These are phyloP conservation scores for Drosophila kambysellisi DNA, from an alignment of 2,888 invertebrate species.

Conservation along the genomic window DNA sequence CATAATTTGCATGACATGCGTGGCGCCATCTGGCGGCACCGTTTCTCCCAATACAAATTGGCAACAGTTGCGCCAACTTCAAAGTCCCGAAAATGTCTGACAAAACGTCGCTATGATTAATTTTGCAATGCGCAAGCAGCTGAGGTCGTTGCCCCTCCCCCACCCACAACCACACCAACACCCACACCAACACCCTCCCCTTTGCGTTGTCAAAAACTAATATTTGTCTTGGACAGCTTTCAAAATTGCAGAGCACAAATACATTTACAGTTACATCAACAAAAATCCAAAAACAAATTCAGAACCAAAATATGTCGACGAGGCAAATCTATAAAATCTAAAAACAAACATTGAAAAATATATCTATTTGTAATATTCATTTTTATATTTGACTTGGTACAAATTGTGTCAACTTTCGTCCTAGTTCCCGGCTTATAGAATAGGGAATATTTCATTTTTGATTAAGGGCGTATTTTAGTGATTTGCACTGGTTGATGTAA, in stretches of 20 bases:
- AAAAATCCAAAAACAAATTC: slow-evolving; percentile 1
- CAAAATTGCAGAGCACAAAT: slow-evolving; percentile 21
- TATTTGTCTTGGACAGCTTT: slow-evolving; percentile 47
- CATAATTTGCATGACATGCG: slow-evolving; percentile 78
- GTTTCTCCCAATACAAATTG: slow-evolving; percentile 74
- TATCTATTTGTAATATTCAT: slow-evolving; percentile 3
- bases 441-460: neutral
- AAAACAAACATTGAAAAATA: neutral
- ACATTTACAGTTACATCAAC: neutral
- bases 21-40: slow-evolving; percentile 71
- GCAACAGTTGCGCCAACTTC: slow-evolving; percentile 66
- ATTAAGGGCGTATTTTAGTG: neutral
- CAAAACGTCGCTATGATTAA: slow-evolving; percentile 64
- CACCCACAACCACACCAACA: fast-evolving
- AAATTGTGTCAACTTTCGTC: slow-evolving; percentile 7
- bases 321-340: slow-evolving; percentile 13
- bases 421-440: neutral
- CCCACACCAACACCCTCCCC: fast-evolving
- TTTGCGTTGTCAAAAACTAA: slow-evolving; percentile 44
- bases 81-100: slow-evolving; percentile 53
- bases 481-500: neutral
- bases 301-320: neutral
- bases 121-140: slow-evolving; percentile 56
- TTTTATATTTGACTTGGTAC: neutral
- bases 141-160: slow-evolving; percentile 28